A percentile compares a stretch with the other conserved stretches of the same genome.
Conservation (phyloP, 2,113 vertebrate genomes). For the Notarius lentiginosus region DNA sequence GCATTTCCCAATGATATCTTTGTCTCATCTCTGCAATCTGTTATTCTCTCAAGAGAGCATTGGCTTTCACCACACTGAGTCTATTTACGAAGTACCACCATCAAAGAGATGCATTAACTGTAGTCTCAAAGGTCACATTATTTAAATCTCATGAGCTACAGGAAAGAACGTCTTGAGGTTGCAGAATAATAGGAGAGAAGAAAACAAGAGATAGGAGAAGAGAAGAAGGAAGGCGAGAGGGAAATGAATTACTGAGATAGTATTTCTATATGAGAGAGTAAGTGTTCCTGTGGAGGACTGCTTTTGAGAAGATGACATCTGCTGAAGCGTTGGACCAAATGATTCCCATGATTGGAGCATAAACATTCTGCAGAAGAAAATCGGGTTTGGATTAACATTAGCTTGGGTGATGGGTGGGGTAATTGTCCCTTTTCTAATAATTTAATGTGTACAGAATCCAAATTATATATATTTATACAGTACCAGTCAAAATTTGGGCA, state of each 20-base stretch:
- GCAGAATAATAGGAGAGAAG: constrained; percentile 3
- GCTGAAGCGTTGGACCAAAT: background rate
- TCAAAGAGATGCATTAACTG: constrained; percentile 30
- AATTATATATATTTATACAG: too few species aligned
- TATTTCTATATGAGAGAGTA: background rate
- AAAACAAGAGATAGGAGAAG: background rate
- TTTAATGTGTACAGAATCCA: too few species aligned
- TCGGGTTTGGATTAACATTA: background rate
- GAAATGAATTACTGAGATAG: background rate
- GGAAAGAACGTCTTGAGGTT: background rate
- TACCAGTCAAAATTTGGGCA: too few species aligned
- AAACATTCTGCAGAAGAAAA: background rate
- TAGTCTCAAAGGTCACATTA: constrained; percentile 38
- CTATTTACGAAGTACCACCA: constrained; percentile 26
- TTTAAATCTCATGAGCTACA: constrained; percentile 28
- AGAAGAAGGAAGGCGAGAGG: background rate
- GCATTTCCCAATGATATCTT: constrained; percentile 31
- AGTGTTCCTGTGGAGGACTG: background rate
- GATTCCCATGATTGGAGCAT: background rate
- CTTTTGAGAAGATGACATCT: background rate
- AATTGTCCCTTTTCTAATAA: too few species aligned
- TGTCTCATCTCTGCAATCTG: constrained; percentile 30
- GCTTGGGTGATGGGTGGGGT: too few species aligned
- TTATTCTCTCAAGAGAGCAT: constrained; percentile 20
- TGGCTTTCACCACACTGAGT: constrained; percentile 31